Conservation (phyloP, 2,888 invertebrate species). For the Acronicta leporina region DNA sequence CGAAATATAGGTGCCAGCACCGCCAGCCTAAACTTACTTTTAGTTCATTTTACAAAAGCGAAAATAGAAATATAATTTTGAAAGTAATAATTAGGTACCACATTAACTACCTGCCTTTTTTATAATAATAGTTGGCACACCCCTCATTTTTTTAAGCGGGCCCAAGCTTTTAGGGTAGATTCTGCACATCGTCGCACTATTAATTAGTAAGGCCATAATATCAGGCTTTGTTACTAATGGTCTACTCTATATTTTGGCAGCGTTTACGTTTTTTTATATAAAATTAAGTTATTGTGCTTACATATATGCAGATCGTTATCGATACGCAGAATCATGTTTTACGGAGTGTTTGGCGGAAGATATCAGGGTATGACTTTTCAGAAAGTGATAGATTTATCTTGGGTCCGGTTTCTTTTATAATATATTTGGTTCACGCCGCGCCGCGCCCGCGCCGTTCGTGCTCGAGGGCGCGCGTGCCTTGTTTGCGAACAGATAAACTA, state of each 20-base stretch:
- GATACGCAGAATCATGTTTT: constrained; percentile 35
- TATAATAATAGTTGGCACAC: constrained; percentile 61
- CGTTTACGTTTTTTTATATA: constrained; percentile 18
- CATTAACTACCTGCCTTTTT: constrained; percentile 62
- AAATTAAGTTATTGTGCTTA: constrained; percentile 36
- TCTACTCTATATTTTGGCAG: constrained; percentile 16
- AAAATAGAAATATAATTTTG: constrained; percentile 44
- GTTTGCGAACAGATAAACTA: constrained; percentile 81
- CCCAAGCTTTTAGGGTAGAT: constrained; percentile 55
- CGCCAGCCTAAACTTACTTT: too few species aligned
- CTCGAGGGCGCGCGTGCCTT: constrained; percentile 61
- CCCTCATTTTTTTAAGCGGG: constrained; percentile 43
- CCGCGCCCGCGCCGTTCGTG: constrained; percentile 42
- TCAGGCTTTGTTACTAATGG: constrained; percentile 57
- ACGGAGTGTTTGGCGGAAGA: constrained; percentile 25
- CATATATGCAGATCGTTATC: constrained; percentile 43
- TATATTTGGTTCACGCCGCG: constrained; percentile 30
- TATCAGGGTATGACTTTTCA: constrained; percentile 35
- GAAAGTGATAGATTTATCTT: constrained; percentile 42
- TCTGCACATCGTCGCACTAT: constrained; percentile 61
- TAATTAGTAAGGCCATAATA: constrained; percentile 65
- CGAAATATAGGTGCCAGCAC: constrained; percentile 3
- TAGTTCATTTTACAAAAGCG: not conserved
- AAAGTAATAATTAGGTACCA: constrained; percentile 63
- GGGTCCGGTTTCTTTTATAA: constrained; percentile 6